phyloP scores from a whole-genome alignment of 2,888 invertebrate species.

The Lochmaea capreae region DNA sequence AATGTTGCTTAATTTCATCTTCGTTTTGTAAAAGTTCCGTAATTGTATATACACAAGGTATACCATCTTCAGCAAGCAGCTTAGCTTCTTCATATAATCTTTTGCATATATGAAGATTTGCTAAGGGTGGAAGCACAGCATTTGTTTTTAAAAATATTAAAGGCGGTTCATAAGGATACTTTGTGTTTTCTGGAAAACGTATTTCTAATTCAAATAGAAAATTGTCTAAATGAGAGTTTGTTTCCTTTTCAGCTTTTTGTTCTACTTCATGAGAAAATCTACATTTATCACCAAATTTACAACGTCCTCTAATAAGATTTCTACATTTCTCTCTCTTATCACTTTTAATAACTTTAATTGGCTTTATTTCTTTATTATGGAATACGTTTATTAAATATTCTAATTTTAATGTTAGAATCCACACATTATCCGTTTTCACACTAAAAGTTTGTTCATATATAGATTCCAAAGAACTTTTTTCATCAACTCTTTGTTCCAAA shows the following conservation, averaged over 20 bases:
- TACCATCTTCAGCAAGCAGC: constrained; percentile 74
- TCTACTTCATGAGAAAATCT: constrained; percentile 77
- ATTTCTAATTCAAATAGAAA: constrained; percentile 77
- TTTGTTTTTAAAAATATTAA: constrained; percentile 76
- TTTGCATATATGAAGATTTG: constrained; percentile 75
- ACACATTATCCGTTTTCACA: constrained; percentile 78
- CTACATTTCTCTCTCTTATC: constrained; percentile 73
- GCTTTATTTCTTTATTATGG: constrained; percentile 65
- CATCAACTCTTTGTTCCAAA: constrained; percentile 76
- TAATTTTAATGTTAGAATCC: constrained; percentile 77
- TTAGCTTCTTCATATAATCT: constrained; percentile 77
- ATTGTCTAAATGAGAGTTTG: constrained; percentile 63
- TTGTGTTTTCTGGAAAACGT: constrained; percentile 76
- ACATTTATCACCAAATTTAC: constrained; percentile 81
- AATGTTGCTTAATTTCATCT: constrained; percentile 72
- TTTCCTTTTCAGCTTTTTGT: constrained; percentile 58
- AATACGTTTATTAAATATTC: constrained; percentile 72
- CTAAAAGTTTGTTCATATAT: constrained; percentile 80
- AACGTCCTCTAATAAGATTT: constrained; percentile 73
- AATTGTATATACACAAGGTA: constrained; percentile 79
- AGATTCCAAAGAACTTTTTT: constrained; percentile 80
- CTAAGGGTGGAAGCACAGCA: constrained; percentile 73
- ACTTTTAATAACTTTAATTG: constrained; percentile 54
- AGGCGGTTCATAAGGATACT: constrained; percentile 82
- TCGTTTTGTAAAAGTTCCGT: constrained; percentile 78